Evolutionary conservation across 2,797 vertebrate species (phyloP).

Genomic region (Xiphorhynchus erythropygius): DNA sequence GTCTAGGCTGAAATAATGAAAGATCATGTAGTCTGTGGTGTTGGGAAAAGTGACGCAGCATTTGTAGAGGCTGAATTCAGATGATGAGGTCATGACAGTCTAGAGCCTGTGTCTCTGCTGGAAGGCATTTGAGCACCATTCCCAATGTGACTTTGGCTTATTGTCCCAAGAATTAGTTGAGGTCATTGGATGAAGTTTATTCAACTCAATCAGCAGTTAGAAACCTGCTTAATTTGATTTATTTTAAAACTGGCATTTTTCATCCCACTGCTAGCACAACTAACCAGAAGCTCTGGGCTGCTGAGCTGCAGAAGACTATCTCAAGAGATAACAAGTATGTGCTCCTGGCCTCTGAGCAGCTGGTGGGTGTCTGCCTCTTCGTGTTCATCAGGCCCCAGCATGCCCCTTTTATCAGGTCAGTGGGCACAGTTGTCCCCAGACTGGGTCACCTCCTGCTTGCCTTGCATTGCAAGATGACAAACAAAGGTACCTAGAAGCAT

Average conservation of each 20-base stretch:
- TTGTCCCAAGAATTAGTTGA: neutral
- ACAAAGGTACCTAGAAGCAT: neutral
- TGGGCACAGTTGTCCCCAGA: neutral
- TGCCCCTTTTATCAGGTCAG: slow-evolving; percentile 90
- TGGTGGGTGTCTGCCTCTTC: slow-evolving; percentile 97
- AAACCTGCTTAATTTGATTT: neutral
- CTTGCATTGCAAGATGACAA: neutral
- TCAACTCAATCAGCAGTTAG: neutral
- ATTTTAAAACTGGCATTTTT: neutral
- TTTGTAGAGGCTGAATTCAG: neutral
- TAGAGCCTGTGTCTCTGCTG: neutral
- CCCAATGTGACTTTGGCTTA: neutral
- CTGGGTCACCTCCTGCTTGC: neutral
- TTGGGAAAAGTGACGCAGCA: neutral
- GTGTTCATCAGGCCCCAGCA: slow-evolving; percentile 97
- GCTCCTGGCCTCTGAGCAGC: slow-evolving; percentile 94
- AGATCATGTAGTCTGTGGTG: neutral
- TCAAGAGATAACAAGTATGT: slow-evolving; percentile 96
- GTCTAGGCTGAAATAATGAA: neutral
- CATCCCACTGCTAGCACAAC: slow-evolving; percentile 84
- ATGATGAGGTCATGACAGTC: neutral
- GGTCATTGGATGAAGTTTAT: neutral
- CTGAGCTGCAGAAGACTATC: slow-evolving; percentile 95
- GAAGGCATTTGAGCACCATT: neutral
- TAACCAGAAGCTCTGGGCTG: slow-evolving; percentile 99